These are phyloP conservation scores for Rissa tridactyla DNA, from an alignment of 2,113 vertebrate genomes.

Conservation along the genomic window DNA sequence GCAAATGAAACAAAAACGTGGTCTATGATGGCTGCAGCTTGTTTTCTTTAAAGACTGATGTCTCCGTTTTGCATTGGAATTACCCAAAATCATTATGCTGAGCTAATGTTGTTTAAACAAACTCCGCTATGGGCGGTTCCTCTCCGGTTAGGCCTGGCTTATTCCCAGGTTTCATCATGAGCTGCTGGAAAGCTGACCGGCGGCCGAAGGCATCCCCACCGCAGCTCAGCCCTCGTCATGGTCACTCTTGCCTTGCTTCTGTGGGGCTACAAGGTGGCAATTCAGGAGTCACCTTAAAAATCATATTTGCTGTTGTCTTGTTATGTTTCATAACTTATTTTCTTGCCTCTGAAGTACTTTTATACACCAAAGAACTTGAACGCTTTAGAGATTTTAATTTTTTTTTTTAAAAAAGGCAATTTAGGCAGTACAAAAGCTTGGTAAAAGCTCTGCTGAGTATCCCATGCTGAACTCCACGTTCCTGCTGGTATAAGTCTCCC, in stretches of 20 bases:
- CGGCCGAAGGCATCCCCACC: accelerated
- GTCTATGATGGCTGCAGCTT: not conserved
- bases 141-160: not conserved
- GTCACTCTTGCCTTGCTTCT: not conserved
- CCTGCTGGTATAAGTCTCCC: not conserved
- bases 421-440: no score
- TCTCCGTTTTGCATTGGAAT: not conserved
- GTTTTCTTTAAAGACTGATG: not conserved
- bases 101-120: not conserved
- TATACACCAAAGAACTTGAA: not conserved
- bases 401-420: not conserved
- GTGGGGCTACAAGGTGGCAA: accelerated
- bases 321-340: accelerated
- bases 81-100: not conserved
- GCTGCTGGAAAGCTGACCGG: not conserved
- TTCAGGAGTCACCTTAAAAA: not conserved
- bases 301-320: not conserved
- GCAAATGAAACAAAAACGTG: not conserved
- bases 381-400: not conserved
- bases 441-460: not conserved
- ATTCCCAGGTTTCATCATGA: not conserved
- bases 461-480: not conserved
- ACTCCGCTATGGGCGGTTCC: accelerated
- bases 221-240: not conserved
- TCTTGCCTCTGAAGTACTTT: not conserved